Evolutionary conservation across 2,797 vertebrate genomes (phyloP), one percentile per base, ranked within the genome.

Genomic region (Glyptemys insculpta): DNA sequence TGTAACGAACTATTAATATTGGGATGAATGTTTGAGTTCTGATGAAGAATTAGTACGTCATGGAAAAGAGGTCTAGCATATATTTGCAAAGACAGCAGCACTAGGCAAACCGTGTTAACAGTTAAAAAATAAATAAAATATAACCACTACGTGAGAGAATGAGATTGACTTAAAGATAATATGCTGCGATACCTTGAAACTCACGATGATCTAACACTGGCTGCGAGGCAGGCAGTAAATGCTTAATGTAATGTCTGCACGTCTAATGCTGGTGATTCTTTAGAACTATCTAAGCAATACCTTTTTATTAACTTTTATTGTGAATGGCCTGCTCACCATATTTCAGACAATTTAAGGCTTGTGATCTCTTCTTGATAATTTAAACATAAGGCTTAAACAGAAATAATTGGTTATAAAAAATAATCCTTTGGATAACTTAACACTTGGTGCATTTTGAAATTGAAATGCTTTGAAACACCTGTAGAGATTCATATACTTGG

Each of bases 51-150:
- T 93, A 37, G 56, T 87, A 83, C 37, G 16, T 4, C 37, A 2
- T 21, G 7, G 2, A 25, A n/a, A 3, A 5, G 3, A 65, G 78
- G 87, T 0, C 1, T 5, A 0, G 37, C 78, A 5, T 72, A 21
- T 11, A 23, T 25, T 49, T 50, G 31, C 19, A 65, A n/a, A 65
- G 62, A n/a, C 34, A 4, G 18, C 25, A 21, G 23, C 41, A 25
- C 21, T 27, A 44, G 23, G 37, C 23, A 74, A 25, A 23, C 12
- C 27, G 37, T 14, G 23, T 25, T 44, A 74, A 59, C 10, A 31
- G 29, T 59, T 62, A 62, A 31, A 44, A 49, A 23, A 25, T 65
- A 31, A n/a, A 65, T 65, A 31, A 34, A 65, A 47, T 76, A 44
- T 14, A 76, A 76, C 72, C 25, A 44, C 72, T 76, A 27, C 41